Evolutionary conservation across 2,113 vertebrate species (phyloP), one percentile per base, ranked within the genome.

Genomic region (Tricholaema leucomelas): DNA sequence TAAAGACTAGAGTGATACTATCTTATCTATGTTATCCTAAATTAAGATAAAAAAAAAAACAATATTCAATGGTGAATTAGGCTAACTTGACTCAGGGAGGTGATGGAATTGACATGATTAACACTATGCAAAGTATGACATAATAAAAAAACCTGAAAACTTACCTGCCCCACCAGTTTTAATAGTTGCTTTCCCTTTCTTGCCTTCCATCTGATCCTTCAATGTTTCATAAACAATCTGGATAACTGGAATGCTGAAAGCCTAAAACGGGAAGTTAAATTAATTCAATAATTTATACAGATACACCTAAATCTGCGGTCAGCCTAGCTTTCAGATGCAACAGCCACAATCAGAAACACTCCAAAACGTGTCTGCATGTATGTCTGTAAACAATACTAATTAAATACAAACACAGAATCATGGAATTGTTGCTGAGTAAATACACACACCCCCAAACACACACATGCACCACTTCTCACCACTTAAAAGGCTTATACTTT

Each of bases 191-290:
- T 98, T 98, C 48, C 99, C 99, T 82, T 97, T 99, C 96, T 99
- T 99, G 80, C 99, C 99, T 97, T 99, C 99, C 95, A 99, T 98
- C 54, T 99, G 98, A 83, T 99, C 99, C 84, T 99, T 99, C 79
- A 99, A 96, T 1, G 99, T 99, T 96, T 99, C 99, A 73, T 99
- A 99, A 58, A 99, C 99, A 46, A 99, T 99, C 96, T 99, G 99
- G 91, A 99, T 99, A 87, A 99, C 98, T 33, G 99, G 99, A 94
- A 99, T 99, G 88, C 98, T 99, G 94, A 99, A 99, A 67, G 99
- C 99, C 99, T 99, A 83, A 44, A 97, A 84, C 2, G 10, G 17
- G 52, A 83, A 83, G 31, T 44, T 66, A 59, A 8, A 82, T 96
- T 87, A 5, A 63, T 64, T 80, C 23, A n/a, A 74, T 28, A 82